Evolutionary conservation across 2,113 vertebrate genomes (phyloP), one percentile per base, ranked within the genome.

Genomic region (Oxygymnocypris stewartii): DNA sequence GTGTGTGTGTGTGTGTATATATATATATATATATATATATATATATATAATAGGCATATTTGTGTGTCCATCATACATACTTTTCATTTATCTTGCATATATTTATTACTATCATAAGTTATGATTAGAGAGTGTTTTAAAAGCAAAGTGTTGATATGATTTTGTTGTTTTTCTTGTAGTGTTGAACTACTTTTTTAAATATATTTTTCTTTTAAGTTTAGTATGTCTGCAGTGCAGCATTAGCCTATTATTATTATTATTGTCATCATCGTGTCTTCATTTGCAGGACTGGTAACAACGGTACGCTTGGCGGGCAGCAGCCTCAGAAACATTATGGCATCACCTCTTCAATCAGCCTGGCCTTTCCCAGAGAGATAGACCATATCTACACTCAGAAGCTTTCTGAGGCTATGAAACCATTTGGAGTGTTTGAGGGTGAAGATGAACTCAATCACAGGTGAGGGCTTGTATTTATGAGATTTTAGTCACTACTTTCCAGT

Each of bases 401-500:
- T 79, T 94, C 96, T 71, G 97, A 99, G 91, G 96, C 96, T 9
- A 97, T 99, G 97, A 96, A 96, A 90, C 96, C 96, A 42, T 98
- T 97, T 92, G 97, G 97, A 35, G 97, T 99, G 31, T 99, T 99
- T 95, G 98, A 99, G 92, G 97, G 98, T 86, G 96, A 97, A 87
- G 96, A 97, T 87, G 96, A 99, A 84, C 90, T 97, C 77, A 97
- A 97, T 92, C 96, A 97, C 88, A 97, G 98, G 98, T 99, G 91
- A 92, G 91, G 25, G 4, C 10, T 83, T 61, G 67, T 16, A 31
- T 18, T 74, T 82, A 6, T 18, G 61, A 51, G 13, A 44, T 44
- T 31, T 82, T 61, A 40, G 23, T 28, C 14, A 44, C 23, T 63
- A 20, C 2, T 49, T 44, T 51, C 6, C 25, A 31, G 9, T 6